Base-by-base conservation (phyloP, 2,113 vertebrate genomes). In the Oceanites oceanicus region DNA sequence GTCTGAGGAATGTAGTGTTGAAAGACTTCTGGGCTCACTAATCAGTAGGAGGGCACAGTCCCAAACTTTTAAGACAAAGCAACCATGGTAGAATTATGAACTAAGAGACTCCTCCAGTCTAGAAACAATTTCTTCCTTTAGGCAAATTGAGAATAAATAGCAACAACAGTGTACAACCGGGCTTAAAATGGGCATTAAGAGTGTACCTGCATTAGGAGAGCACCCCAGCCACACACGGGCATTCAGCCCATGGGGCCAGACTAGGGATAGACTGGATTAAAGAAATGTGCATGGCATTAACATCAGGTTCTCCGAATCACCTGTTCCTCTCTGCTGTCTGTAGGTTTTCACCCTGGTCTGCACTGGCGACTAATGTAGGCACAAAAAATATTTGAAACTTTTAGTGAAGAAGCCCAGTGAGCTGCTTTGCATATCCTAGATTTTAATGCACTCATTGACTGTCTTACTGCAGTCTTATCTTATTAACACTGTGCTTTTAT, bases 21-120 rank as follows among this genome's bases (percentile, higher is more conserved):
- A 50, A 78, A 86, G 62, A 72, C 40, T 91, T 87, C 45, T 88
- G 38, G 22, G 55, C 6, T 70, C 42, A 30, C 74, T 83, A 40
- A 77, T 62, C 32, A 36, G 49, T 29, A 67, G 36, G 11, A 82
- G 9, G 81, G 27, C 1, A 5, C 0, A 0, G 27, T 62, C 74
- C 42, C 62, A 90, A 62, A 87, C 15, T 76, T 77, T 59, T 27
- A 79, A 83, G 40, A 76, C 53, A 86, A 86, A 92, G 18, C 32
- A 73, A 9, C 29, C 36, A 29, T 5, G 21, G 55, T 23, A 86
- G 52, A 85, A 81, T 66, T 70, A 65, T 10, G 52, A 94, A 63
- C 16, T 9, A 63, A 38, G 21, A 63, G 32, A 44, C 11, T 9
- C 21, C 19, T 86, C 21, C 32, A 61, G 21, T 18, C 76, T 38